These are phyloP conservation scores for Bettongia penicillata DNA, from an alignment of 2,113 vertebrate species.

Conservation along the genomic window DNA sequence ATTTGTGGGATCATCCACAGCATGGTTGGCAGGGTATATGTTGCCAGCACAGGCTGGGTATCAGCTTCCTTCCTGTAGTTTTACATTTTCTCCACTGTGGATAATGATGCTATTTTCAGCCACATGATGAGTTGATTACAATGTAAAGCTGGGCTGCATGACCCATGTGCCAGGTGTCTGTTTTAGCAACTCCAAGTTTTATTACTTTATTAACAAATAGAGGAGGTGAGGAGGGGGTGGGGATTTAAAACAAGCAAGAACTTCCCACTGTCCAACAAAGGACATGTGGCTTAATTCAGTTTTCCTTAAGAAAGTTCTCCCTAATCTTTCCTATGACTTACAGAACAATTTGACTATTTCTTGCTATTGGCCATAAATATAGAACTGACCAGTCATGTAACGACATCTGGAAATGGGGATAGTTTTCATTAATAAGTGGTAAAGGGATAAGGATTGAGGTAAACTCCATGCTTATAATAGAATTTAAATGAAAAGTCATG, in stretches of 20 bases:
- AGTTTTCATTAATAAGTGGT: neutral
- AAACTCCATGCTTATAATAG: neutral
- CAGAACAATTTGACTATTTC: constrained; percentile 45
- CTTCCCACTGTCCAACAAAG: constrained; percentile 67
- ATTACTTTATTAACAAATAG: constrained; percentile 74
- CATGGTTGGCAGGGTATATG: constrained; percentile 72
- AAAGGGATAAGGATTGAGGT: neutral
- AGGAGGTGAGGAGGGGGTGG: constrained; percentile 48
- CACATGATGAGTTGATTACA: constrained; percentile 81
- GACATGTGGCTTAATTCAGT: constrained; percentile 61
- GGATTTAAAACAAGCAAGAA: constrained; percentile 61
- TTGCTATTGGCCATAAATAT: neutral
- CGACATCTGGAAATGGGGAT: neutral
- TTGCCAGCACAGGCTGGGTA: constrained; percentile 78
- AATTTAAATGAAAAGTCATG: constrained; percentile 20
- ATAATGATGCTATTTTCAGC: constrained; percentile 80
- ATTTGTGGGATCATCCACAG: constrained; percentile 75
- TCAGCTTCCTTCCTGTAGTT: constrained; percentile 82
- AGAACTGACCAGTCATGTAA: constrained; percentile 62
- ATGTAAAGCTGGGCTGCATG: constrained; percentile 79
- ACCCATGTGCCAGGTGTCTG: constrained; percentile 82
- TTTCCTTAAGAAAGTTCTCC: constrained; percentile 52
- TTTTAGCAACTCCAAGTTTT: constrained; percentile 78
- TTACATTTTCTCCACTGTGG: constrained; percentile 66
- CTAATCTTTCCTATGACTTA: constrained; percentile 42